phyloP scores from a whole-genome alignment of 2,797 vertebrate species.

The Pseudomugil tenellus region DNA sequence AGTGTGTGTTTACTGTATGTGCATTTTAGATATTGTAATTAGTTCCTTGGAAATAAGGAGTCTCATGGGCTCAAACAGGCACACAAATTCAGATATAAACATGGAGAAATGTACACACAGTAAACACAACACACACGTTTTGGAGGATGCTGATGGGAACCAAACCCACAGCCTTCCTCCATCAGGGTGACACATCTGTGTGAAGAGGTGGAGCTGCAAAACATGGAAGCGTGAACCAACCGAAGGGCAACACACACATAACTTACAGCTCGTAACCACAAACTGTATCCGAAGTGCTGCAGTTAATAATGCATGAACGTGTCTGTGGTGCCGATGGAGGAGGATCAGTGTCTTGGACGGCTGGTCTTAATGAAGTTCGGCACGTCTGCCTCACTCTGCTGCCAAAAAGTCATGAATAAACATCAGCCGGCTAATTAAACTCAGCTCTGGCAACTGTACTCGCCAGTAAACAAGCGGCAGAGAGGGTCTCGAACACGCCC shows the following conservation, averaged over 20 bases:
- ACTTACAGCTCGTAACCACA: constrained; percentile 29
- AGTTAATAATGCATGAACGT: constrained; percentile 77
- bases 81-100: constrained; percentile 18
- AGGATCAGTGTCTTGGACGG: constrained; percentile 59
- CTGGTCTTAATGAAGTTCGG: constrained; percentile 74
- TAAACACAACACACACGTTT: constrained; percentile 18
- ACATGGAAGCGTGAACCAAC: constrained; percentile 23
- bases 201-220: constrained; percentile 30
- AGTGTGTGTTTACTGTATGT: constrained; percentile 29
- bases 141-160: constrained; percentile 13
- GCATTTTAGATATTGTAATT: constrained; percentile 67
- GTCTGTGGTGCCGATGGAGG: constrained; percentile 52
- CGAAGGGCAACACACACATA: constrained; percentile 9
- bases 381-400: constrained; percentile 60
- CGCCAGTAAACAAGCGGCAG: constrained; percentile 75
- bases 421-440: constrained; percentile 81
- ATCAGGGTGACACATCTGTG: constrained; percentile 35
- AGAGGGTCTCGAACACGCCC: constrained; percentile 42
- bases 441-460: constrained; percentile 67
- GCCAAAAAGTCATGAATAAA: constrained; percentile 81
- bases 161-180: constrained; percentile 4
- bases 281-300: constrained; percentile 54
- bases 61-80: constrained; percentile 29
- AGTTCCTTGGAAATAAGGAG: constrained; percentile 49
- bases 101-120: constrained; percentile 10